phyloP scores from a whole-genome alignment of 2,113 vertebrate genomes.

The Coracopsis vasa region DNA sequence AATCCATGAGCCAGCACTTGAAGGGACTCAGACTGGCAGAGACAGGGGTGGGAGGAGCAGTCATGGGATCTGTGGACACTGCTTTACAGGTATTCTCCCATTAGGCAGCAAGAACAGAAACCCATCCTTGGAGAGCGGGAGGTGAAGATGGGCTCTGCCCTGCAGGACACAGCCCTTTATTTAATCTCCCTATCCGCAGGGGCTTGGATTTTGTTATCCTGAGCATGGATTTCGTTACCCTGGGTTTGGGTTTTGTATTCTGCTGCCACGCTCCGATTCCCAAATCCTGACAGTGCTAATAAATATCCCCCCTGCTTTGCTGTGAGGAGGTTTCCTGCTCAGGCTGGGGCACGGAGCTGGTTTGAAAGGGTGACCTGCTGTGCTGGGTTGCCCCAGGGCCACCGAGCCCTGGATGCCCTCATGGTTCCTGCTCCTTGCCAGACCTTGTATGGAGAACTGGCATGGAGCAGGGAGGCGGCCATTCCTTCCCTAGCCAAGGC shows the following conservation, averaged over 20 bases:
- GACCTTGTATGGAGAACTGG: not conserved
- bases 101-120: not conserved
- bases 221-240: not conserved
- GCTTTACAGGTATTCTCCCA: not conserved
- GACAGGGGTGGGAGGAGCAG: not conserved
- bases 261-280: not conserved
- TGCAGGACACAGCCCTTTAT: not conserved
- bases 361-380: not conserved
- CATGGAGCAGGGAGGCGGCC: not conserved
- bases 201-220: not conserved
- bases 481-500: not conserved
- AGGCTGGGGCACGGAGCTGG: accelerated
- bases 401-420: not conserved
- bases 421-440: not conserved
- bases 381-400: not conserved
- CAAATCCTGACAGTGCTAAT: not conserved
- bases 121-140: not conserved
- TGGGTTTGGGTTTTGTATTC: not conserved
- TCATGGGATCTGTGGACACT: accelerated
- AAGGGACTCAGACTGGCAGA: not conserved
- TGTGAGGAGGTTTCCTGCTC: not conserved
- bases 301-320: not conserved
- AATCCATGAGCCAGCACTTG: accelerated
- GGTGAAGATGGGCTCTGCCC: not conserved
- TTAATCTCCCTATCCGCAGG: not conserved